Evolutionary conservation across 2,113 vertebrate species (phyloP), one percentile per base, ranked within the genome.

Genomic region (Butorides virescens): DNA sequence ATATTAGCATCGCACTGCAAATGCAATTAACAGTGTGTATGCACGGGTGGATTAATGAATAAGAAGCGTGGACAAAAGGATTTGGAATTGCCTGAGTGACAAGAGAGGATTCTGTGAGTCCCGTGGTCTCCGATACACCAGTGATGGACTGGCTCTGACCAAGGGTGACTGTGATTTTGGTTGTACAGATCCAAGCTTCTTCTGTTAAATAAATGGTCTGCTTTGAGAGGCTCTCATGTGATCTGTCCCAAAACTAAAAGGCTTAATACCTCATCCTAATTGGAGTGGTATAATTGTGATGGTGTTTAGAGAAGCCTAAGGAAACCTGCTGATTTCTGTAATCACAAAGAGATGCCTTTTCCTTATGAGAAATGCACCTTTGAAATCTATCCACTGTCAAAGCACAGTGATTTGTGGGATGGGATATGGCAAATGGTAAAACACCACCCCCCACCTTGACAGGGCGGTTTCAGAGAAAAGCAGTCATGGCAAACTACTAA

Each of bases 21-120:
- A 79, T 37, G 95, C 94, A 97, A 97, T 96, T 97, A 97, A 79
- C 5, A 4, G 70, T 18, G 14, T 53, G 58, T 49, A 94, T 58
- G 90, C 90, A 88, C 11, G 5, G 92, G 81, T 92, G 66, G 85
- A 73, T 66, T 95, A 90, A 95, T 50, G 77, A 73, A 88, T 90
- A 90, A 93, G 90, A 56, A 92, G 67, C 1, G 0, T 21, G 46
- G 81, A 96, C 78, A 90, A 96, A 96, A 79, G 84, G 90, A 88
- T 73, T 94, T 87, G 88, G 78, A 93, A 86, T 12, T 79, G 87
- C 58, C 50, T 85, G 58, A 90, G 55, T 0, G 11, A 91, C 89
- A 82, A 55, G n/a, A 94, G 67, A 93, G 30, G n/a, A n/a, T n/a
- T n/a, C n/a, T n/a, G n/a, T n/a, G n/a, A 90, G 77, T 75, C 66